These are phyloP conservation scores for Holothuria scabra DNA, from an alignment of 53 echinoderm and acorn worm species.

Conservation along the genomic window DNA sequence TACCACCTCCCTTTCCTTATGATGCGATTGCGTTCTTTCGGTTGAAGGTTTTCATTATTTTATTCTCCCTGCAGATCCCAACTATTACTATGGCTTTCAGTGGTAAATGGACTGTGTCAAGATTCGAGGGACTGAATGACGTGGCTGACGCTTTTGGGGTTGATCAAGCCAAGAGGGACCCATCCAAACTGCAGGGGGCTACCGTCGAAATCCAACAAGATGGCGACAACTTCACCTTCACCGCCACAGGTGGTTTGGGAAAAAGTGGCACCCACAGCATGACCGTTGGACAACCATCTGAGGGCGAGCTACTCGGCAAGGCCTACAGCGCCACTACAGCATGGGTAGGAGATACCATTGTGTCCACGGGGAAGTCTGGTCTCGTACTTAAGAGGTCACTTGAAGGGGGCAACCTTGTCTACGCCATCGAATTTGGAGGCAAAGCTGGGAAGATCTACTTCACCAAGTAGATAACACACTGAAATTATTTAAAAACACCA, in stretches of 20 bases:
- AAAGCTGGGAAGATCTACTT: conserved; percentile 30
- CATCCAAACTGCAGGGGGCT: conserved; percentile 22
- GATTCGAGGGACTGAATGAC: conserved; percentile 49
- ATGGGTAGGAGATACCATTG: conserved; percentile 54
- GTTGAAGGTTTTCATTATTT: no score
- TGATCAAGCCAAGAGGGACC: conserved; percentile 55
- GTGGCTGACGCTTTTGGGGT: conserved; percentile 64
- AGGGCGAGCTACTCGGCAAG: conserved; percentile 52
- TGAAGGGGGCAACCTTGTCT: conserved; percentile 72
- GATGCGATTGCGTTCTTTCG: no score
- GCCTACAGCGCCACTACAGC: conserved; percentile 40
- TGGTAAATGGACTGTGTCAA: conserved; percentile 60
- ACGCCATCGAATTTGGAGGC: conserved; percentile 69
- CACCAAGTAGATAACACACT: no score
- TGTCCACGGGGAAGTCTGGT: conserved; percentile 45
- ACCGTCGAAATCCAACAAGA: conserved; percentile 52
- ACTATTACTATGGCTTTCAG: conserved; percentile 32
- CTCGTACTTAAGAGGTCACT: conserved; percentile 65
- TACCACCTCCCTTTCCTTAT: no score
- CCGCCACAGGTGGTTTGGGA: conserved; percentile 31
- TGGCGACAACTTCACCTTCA: conserved; percentile 53
- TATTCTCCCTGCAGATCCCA: no score
- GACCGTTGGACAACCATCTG: conserved; percentile 55
- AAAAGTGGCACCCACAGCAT: conserved; percentile 36
- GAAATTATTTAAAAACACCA: no score